phyloP scores from a whole-genome alignment of 2,888 invertebrate genomes.

The Pandemis corylana region DNA sequence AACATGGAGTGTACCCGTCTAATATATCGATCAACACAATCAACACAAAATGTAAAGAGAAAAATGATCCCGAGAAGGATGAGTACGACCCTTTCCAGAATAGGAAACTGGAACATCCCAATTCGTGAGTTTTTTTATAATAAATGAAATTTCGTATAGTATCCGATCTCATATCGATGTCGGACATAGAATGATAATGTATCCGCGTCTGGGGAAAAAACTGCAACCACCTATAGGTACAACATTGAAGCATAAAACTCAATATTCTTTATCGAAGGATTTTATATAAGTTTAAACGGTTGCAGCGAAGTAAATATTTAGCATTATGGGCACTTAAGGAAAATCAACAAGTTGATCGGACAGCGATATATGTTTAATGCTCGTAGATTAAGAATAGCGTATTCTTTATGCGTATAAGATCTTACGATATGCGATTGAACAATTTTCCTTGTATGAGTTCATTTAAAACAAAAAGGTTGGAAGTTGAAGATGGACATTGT shows the following conservation, averaged over 20 bases:
- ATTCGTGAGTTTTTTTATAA: constrained; percentile 70
- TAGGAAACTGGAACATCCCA: constrained; percentile 78
- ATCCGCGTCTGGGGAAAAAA: too few species aligned
- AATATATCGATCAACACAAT: constrained; percentile 77
- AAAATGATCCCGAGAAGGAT: constrained; percentile 62
- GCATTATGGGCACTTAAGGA: neutral
- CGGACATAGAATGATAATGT: too few species aligned
- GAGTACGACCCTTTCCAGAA: constrained; percentile 75
- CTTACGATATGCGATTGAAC: neutral
- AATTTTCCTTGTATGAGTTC: too few species aligned
- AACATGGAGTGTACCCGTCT: constrained; percentile 77
- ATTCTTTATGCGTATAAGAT: neutral
- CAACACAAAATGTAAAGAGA: constrained; percentile 75
- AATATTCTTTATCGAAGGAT: too few species aligned
- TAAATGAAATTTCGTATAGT: too few species aligned
- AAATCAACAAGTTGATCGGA: neutral
- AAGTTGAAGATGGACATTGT: too few species aligned
- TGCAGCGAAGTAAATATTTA: neutral
- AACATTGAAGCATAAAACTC: too few species aligned
- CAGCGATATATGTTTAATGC: neutral
- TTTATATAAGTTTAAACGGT: too few species aligned
- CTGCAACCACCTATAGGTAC: too few species aligned
- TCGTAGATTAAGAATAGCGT: neutral
- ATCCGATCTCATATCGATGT: too few species aligned
- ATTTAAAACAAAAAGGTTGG: too few species aligned